Conservation (phyloP, 2,888 invertebrate species). For the Stenotaenia linearis region DNA sequence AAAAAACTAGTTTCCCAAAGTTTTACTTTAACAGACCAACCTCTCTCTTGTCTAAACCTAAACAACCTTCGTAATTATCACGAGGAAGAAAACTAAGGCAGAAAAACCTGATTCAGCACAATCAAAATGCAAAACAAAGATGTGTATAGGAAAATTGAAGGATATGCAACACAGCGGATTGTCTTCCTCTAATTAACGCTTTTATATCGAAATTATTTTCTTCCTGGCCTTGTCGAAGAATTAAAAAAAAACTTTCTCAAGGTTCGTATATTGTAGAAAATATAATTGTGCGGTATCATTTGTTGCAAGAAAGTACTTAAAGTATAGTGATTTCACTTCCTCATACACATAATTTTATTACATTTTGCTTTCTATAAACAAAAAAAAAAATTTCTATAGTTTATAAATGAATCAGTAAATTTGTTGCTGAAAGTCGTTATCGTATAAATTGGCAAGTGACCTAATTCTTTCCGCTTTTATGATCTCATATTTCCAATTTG, state of each 20-base stretch:
- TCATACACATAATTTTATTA: background rate
- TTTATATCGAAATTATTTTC: background rate
- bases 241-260: background rate
- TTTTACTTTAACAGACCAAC: background rate
- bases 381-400: background rate
- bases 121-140: background rate
- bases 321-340: background rate
- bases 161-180: background rate
- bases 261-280: background rate
- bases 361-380: background rate
- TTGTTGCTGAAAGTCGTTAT: background rate
- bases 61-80: slow-evolving; percentile 24
- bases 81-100: slow-evolving; percentile 14
- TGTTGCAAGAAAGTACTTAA: no score
- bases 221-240: background rate
- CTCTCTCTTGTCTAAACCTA: slow-evolving; percentile 3
- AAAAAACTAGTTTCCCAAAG: background rate
- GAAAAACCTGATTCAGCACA: slow-evolving; percentile 20
- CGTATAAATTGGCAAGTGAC: background rate
- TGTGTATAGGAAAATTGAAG: background rate
- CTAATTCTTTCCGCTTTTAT: background rate
- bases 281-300: background rate
- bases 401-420: background rate
- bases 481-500: background rate
- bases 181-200: slow-evolving; percentile 19